Percentiles rank a stretch among this genome's conserved stretches.
These are phyloP conservation scores for Ephydatia muelleri DNA, from an alignment of 37 sponge, comb jelly and placozoan species.

Conservation along the genomic window DNA sequence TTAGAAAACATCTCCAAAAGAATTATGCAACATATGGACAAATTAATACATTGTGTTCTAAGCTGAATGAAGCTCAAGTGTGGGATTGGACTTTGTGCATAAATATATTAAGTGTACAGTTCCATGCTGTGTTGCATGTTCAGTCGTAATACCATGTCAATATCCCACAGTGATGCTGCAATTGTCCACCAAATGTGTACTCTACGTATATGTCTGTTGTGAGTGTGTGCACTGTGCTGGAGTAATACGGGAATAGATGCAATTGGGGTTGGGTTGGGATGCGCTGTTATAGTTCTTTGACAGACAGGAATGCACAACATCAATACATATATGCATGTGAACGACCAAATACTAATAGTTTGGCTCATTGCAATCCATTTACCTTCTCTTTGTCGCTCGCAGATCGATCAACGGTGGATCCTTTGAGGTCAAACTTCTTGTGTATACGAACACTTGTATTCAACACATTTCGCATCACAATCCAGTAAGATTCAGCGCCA, in stretches of 20 bases:
- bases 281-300: not conserved
- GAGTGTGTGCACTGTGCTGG: too few species aligned
- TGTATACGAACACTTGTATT: conserved; percentile 65
- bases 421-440: conserved; percentile 95
- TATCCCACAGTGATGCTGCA: too few species aligned
- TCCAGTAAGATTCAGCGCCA: conserved; percentile 87
- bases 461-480: conserved; percentile 92
- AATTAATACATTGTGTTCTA: too few species aligned
- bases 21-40: not conserved
- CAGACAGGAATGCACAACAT: not conserved
- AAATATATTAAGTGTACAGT: too few species aligned
- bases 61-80: too few species aligned
- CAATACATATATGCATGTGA: not conserved
- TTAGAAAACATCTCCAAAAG: not conserved
- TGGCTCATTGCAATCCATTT: not conserved
- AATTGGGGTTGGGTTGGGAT: too few species aligned
- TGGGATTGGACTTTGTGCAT: too few species aligned
- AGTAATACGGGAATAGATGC: too few species aligned
- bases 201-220: too few species aligned
- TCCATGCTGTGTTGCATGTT: too few species aligned
- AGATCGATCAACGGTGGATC: conserved; percentile 88
- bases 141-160: too few species aligned
- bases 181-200: too few species aligned
- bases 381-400: conserved; percentile 88
- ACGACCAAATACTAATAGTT: not conserved